A percentile compares a stretch with the other conserved stretches of the same genome.
These are phyloP conservation scores for Chaunax sp. DNA, from an alignment of 2,797 vertebrate genomes.

Conservation along the genomic window DNA sequence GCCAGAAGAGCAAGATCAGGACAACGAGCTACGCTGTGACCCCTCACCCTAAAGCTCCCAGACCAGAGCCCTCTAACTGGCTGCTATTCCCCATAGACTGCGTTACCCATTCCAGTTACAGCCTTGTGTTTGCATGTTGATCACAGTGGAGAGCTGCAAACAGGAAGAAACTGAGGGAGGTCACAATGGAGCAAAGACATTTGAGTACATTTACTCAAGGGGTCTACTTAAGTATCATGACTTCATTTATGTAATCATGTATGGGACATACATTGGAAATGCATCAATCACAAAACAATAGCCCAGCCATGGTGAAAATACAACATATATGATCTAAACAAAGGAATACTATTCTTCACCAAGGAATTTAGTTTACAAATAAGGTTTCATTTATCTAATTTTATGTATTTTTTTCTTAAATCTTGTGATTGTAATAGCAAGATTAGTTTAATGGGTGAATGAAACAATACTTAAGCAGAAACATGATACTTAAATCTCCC, in stretches of 20 bases:
- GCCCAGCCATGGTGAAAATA: no score
- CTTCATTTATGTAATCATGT: not conserved
- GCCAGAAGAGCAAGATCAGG: constrained; percentile 41
- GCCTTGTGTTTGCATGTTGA: constrained; percentile 53
- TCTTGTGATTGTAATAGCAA: no score
- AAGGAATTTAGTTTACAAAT: no score
- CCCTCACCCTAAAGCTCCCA: constrained; percentile 48
- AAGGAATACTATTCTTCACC: no score
- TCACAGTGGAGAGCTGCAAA: constrained; percentile 23
- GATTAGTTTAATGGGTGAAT: no score
- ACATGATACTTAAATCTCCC: no score
- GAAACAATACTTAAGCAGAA: no score
- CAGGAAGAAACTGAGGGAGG: constrained; percentile 17
- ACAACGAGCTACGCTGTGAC: constrained; percentile 47
- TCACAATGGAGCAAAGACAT: constrained; percentile 28
- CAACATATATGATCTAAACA: no score
- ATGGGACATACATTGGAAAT: no score
- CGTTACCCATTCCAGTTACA: constrained; percentile 60
- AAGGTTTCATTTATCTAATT: no score
- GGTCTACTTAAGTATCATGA: not conserved
- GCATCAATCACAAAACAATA: no score
- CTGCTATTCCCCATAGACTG: constrained; percentile 40
- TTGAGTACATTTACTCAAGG: constrained; percentile 12
- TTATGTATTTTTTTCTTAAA: no score
- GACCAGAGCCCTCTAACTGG: constrained; percentile 63